phyloP scores from a whole-genome alignment of 1,140 invertebrate genomes.

The Brachionus paranguensis region DNA sequence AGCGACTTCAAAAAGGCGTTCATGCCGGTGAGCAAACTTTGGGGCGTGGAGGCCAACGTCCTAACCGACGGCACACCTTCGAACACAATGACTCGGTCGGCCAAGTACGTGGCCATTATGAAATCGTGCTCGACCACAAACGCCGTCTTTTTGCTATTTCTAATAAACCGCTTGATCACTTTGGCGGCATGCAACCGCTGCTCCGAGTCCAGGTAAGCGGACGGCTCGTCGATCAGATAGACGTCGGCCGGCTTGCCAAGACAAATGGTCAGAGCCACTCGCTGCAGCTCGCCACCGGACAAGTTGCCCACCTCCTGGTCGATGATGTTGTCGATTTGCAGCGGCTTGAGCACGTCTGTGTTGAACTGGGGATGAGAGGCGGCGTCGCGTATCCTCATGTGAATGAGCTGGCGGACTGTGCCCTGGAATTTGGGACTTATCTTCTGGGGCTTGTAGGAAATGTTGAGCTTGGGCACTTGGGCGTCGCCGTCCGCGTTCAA shows the following conservation, averaged over 20 bases:
- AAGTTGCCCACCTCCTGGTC: constrained; percentile 93
- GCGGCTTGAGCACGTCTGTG: constrained; percentile 97
- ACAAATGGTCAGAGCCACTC: constrained; percentile 89
- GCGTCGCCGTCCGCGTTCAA: constrained; percentile 80
- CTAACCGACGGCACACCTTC: constrained; percentile 82
- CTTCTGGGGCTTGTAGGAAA: constrained; percentile 99
- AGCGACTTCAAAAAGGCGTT: constrained; percentile 93
- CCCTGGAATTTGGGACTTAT: constrained; percentile 96
- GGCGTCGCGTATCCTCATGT: constrained; percentile 92
- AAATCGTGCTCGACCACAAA: constrained; percentile 99
- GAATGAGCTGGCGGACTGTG: constrained; percentile 78
- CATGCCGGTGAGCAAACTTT: constrained; percentile 92
- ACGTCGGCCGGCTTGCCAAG: constrained; percentile 97
- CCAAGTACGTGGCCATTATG: constrained; percentile 98
- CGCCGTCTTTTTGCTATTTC: constrained; percentile 97
- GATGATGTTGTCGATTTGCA: constrained; percentile 94
- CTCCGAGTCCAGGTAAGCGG: constrained; percentile 97
- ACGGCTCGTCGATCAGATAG: constrained; percentile 97
- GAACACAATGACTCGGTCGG: constrained; percentile 96
- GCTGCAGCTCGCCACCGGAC: constrained; percentile 97
- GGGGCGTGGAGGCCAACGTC: constrained; percentile 83
- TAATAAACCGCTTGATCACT: constrained; percentile 95
- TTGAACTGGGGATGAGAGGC: constrained; percentile 95
- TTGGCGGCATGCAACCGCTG: constrained; percentile 99
- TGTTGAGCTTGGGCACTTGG: constrained; percentile 82